Conservation (phyloP, 2,797 vertebrate genomes). For the Rhodeus uyekii region DNA sequence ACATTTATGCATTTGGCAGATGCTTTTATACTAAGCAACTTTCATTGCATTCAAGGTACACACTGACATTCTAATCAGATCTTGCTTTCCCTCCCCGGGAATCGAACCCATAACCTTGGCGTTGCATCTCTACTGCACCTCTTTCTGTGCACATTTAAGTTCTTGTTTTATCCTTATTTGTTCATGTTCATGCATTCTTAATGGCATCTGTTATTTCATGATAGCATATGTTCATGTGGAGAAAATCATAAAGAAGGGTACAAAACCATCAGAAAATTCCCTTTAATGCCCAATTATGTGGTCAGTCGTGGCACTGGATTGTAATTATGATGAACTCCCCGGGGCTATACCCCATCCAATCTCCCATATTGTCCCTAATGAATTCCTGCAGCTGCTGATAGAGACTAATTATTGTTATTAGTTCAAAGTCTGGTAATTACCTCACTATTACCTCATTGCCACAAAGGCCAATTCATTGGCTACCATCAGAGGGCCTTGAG, state of each 20-base stretch:
- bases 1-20: too few relatives aligned
- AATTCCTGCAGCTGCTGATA: slow-evolving; percentile 31
- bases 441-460: slow-evolving; percentile 47
- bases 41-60: too few relatives aligned
- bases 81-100: too few relatives aligned
- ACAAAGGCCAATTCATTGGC: slow-evolving; percentile 40
- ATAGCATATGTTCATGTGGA: background rate
- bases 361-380: slow-evolving; percentile 31
- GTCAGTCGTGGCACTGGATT: background rate
- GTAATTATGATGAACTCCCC: slow-evolving; percentile 18
- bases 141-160: background rate
- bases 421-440: slow-evolving; percentile 48
- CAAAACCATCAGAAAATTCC: background rate
- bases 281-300: background rate
- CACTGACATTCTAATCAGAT: too few relatives aligned
- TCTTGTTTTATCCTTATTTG: background rate
- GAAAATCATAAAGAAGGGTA: background rate
- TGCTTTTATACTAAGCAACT: too few relatives aligned
- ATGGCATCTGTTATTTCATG: background rate
- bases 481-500: slow-evolving; percentile 7
- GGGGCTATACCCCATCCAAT: background rate
- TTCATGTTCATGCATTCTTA: background rate
- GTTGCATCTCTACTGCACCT: too few relatives aligned
- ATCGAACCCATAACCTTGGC: too few relatives aligned
- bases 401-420: slow-evolving; percentile 50